Conservation (phyloP, 2,113 vertebrate genomes). For the Verasper variegatus region DNA sequence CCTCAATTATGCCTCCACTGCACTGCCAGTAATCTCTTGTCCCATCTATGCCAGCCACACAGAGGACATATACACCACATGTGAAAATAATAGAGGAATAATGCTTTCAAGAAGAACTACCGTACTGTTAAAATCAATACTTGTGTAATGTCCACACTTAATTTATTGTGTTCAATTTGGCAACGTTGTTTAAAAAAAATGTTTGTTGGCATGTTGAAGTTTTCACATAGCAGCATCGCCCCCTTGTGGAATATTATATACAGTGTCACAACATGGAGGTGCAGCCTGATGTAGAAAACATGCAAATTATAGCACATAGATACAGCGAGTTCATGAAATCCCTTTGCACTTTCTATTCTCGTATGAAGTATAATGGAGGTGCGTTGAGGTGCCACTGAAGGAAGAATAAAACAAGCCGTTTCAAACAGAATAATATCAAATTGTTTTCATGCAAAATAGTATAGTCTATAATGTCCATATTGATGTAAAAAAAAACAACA, state of each 20-base stretch:
- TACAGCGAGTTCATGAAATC: too few species aligned
- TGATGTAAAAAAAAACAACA: background rate
- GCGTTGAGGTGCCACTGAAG: background rate
- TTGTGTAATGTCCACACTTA: background rate
- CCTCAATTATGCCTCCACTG: slow-evolving; percentile 27
- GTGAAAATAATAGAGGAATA: background rate
- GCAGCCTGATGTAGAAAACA: background rate
- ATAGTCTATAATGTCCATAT: background rate
- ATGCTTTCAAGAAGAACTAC: background rate
- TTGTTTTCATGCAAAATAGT: background rate
- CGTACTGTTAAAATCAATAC: background rate
- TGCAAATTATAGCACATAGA: background rate
- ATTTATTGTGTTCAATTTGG: background rate
- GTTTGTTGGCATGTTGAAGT: slow-evolving; percentile 7
- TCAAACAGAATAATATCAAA: background rate
- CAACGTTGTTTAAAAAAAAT: background rate
- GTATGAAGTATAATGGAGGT: background rate
- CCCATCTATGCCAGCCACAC: background rate
- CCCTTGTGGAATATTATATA: slow-evolving; percentile 69
- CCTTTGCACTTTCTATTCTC: too few species aligned
- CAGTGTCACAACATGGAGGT: background rate
- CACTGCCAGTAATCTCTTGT: slow-evolving; percentile 1
- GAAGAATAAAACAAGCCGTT: too few species aligned
- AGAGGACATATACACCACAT: background rate
- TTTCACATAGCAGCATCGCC: slow-evolving; percentile 57